phyloP scores from a whole-genome alignment of 1,140 invertebrate species.

The Saxidomus purpurata region DNA sequence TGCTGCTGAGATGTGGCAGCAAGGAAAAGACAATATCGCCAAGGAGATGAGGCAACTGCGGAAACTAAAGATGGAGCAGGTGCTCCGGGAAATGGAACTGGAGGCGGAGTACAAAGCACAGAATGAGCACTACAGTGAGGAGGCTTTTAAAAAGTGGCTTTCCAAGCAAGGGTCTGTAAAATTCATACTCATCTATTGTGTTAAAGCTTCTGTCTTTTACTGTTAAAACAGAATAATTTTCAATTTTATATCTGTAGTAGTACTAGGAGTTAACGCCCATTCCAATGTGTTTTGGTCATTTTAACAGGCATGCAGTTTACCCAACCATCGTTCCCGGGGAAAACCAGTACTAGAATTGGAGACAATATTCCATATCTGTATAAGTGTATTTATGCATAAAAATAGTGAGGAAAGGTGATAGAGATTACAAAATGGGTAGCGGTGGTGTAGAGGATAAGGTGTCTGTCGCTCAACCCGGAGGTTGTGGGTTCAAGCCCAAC shows the following conservation, averaged over 20 bases:
- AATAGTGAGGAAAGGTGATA: too few relatives aligned
- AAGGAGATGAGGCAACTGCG: conserved; percentile 83
- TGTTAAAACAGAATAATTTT: not conserved
- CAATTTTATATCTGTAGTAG: not conserved
- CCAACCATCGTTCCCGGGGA: too few relatives aligned
- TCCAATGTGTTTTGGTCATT: not conserved
- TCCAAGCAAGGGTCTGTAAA: conserved; percentile 48
- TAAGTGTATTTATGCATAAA: too few relatives aligned
- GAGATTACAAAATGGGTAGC: too few relatives aligned
- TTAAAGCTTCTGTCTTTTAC: too few relatives aligned
- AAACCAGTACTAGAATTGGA: too few relatives aligned
- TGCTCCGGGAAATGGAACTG: conserved; percentile 80
- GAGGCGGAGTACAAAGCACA: conserved; percentile 78
- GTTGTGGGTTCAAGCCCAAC: too few relatives aligned
- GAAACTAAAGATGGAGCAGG: conserved; percentile 84
- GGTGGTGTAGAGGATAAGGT: too few relatives aligned
- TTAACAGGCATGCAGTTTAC: too few relatives aligned
- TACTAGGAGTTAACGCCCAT: not conserved
- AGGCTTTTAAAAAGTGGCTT: conserved; percentile 82
- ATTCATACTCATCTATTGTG: not conserved
- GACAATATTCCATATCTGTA: too few relatives aligned
- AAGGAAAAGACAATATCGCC: conserved; percentile 83
- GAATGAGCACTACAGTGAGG: conserved; percentile 79
- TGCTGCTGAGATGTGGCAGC: conserved; percentile 85
- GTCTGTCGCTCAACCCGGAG: too few relatives aligned